Evolutionary conservation across 2,888 invertebrate genomes (phyloP), one percentile per base, ranked within the genome.

Genomic region (Melitaea athalia): DNA sequence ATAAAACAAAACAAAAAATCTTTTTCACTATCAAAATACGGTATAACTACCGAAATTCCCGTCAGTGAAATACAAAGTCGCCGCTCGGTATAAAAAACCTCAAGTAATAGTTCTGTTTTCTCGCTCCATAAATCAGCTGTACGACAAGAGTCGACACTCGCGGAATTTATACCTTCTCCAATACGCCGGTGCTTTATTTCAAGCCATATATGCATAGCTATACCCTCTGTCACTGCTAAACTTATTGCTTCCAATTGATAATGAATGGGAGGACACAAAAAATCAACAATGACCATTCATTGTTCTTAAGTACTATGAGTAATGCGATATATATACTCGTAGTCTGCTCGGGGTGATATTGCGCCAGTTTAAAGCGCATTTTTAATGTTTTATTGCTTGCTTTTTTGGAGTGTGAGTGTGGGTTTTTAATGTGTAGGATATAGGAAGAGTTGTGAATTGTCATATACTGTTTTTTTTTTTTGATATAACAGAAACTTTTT

Each of bases 101-200:
- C 73, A 66, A 52, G 45, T 53, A 47, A 60, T 55, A 63, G 91
- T 91, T 85, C 82, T 84, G 78, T 74, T 77, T 83, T 83, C 86
- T 85, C 85, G 85, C 83, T 78, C 87, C 85, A 92, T 92, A 92
- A 93, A 93, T 93, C 92, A 91, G 85, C 74, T 76, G 74, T 71
- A 70, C 76, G 76, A 77, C 78, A 78, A 77, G 79, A 80, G 81
- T 78, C 81, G 84, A 81, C 89, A 87, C 86, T 85, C 85, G 82
- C 71, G 87, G 90, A 91, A 91, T 91, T 90, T 88, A 90, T 91
- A 89, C 85, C 78, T 77, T 78, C 72, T 76, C 80, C 73, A 75
- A 74, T 75, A 75, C 73, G 74, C 74, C 76, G 78, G 78, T 78
- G 77, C 76, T 74, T 78, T 79, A 80, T 81, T 80, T 79, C 77